A percentile compares a stretch with the other conserved stretches of the same genome.
These are phyloP conservation scores for Rhynchotus rufescens DNA, from an alignment of 2,797 vertebrate species.

Conservation along the genomic window DNA sequence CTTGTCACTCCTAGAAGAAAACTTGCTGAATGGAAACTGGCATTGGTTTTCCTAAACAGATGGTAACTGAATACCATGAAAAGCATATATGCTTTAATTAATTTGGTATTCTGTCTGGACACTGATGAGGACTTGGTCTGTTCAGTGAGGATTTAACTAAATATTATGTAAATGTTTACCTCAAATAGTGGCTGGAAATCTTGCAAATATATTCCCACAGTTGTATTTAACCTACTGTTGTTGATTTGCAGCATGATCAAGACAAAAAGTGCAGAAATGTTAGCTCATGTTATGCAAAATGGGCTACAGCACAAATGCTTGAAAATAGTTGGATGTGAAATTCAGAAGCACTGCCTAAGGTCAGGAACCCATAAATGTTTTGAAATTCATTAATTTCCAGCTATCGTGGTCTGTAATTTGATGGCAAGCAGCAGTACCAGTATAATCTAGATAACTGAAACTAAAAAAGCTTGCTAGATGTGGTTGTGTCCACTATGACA, in stretches of 20 bases:
- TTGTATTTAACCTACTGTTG: slow-evolving; percentile 38
- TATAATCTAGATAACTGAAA: background rate
- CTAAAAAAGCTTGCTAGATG: background rate
- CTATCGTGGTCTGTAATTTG: slow-evolving; percentile 21
- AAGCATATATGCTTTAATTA: slow-evolving; percentile 37
- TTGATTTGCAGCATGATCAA: slow-evolving; percentile 54
- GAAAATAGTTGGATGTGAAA: slow-evolving; percentile 55
- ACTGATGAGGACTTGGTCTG: slow-evolving; percentile 25
- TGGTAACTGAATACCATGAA: background rate
- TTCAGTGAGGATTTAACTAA: slow-evolving; percentile 55
- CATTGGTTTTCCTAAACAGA: background rate
- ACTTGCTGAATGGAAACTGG: background rate
- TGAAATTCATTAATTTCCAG: slow-evolving; percentile 45
- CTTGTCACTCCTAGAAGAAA: slow-evolving; percentile 3
- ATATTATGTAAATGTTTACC: slow-evolving; percentile 58
- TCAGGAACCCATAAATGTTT: slow-evolving; percentile 8
- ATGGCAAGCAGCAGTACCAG: background rate
- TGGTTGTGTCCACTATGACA: background rate
- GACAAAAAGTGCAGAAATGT: slow-evolving; percentile 40
- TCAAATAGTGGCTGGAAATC: slow-evolving; percentile 52
- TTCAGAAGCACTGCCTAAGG: slow-evolving; percentile 38
- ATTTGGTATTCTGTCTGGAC: slow-evolving; percentile 46
- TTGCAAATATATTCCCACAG: slow-evolving; percentile 48
- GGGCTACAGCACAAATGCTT: slow-evolving; percentile 48
- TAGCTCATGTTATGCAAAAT: slow-evolving; percentile 40